Evolutionary conservation across 2,113 vertebrate species (phyloP), one percentile per base, ranked within the genome.

Genomic region (Eretmochelys imbricata): DNA sequence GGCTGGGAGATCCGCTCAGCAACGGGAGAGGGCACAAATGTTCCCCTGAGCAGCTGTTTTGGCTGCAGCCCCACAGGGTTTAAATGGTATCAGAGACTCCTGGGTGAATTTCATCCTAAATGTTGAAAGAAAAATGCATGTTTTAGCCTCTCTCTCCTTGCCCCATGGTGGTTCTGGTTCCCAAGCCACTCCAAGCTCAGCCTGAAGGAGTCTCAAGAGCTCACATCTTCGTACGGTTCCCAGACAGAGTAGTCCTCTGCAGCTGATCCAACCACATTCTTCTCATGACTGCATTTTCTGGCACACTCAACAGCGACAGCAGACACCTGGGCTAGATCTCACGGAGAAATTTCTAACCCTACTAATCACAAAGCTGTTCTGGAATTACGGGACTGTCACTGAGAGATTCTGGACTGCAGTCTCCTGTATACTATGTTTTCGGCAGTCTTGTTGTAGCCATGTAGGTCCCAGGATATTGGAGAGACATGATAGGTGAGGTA

Each of bases 1-100:
- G 35, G 48, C 78, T 82, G 89, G 13, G 79, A 59, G 86, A 79
- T 9, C 6, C 3, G 17, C 5, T 27, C 17, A 12, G 51, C 0
- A 0, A 11, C n/a, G 5, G 0, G 0, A 6, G 12, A 82, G 38
- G 59, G 35, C 31, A 13, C 38, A 50, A 10, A 80, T 50, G 14
- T 69, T n/a, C 51, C 29, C 49, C 17, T 0, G 0, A 76, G n/a
- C 2, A 24, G 7, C 55, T 59, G 5, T 27, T 42, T 17, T 81
- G 51, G 31, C 53, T 17, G 48, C 42, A 27, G 42, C 38, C 38
- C 10, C 35, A 16, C 35, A 35, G 38, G 27, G 31, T 29, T 76
- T 48, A 42, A 42, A 16, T 25, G 2, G 29, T 25, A 11, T 12
- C 72, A 54, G 27, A 19, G 25, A 6, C 10, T 13, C 38, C 42